These are phyloP conservation scores for Drosophila prolongata DNA, from an alignment of 2,888 invertebrate species.

Conservation along the genomic window DNA sequence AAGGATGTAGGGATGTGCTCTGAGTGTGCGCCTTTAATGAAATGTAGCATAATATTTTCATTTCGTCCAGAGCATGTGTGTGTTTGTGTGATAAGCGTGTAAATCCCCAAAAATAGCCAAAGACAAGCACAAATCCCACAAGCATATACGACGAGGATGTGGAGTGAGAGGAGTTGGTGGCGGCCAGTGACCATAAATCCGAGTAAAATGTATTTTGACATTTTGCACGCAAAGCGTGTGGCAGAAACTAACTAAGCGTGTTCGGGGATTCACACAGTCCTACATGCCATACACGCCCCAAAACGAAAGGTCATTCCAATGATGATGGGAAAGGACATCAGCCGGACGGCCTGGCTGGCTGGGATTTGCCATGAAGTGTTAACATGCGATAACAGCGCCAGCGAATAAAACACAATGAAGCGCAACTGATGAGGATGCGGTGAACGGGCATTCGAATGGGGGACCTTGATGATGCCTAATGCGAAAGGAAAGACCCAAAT, in stretches of 20 bases:
- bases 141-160: constrained; percentile 18
- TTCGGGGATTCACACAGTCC: constrained; percentile 37
- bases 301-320: constrained; percentile 71
- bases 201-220: constrained; percentile 77
- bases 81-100: constrained; percentile 65
- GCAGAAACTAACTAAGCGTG: constrained; percentile 64
- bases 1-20: constrained; percentile 22
- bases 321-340: constrained; percentile 57
- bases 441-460: constrained; percentile 41
- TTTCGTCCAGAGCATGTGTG: constrained; percentile 43
- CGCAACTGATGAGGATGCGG: constrained; percentile 63
- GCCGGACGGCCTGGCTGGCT: constrained; percentile 20
- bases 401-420: constrained; percentile 72
- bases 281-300: constrained; percentile 9
- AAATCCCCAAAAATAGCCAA: constrained; percentile 72
- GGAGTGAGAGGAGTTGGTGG: constrained; percentile 41
- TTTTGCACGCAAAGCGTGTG: constrained; percentile 70
- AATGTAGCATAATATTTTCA: constrained; percentile 74
- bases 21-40: constrained; percentile 53
- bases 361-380: constrained; percentile 77
- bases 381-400: constrained; percentile 72
- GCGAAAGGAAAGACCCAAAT: constrained; percentile 47
- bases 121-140: constrained; percentile 59
- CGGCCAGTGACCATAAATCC: constrained; percentile 74
- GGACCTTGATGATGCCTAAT: constrained; percentile 45